phyloP scores from a whole-genome alignment of 2,113 vertebrate genomes.

The Cyprinodon tularosa region DNA sequence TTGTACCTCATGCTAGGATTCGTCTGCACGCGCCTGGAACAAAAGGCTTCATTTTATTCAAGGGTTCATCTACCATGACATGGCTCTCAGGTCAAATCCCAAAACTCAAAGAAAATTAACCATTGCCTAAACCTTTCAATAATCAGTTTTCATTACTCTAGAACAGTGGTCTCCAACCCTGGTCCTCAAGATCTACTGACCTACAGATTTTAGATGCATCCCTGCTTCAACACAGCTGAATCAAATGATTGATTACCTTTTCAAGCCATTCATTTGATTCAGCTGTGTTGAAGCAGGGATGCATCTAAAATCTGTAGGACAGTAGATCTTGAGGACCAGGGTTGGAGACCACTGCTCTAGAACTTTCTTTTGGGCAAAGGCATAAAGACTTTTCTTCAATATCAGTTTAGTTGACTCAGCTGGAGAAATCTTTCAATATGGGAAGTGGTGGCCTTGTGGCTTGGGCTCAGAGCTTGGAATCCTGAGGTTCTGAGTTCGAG shows the following conservation, averaged over 20 bases:
- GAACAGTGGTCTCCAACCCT: not conserved
- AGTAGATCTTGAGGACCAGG: too few species aligned
- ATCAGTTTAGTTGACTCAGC: slow-evolving; percentile 20
- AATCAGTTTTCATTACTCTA: slow-evolving; percentile 8
- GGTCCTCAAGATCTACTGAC: too few species aligned
- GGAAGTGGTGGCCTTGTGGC: too few species aligned
- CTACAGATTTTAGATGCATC: too few species aligned
- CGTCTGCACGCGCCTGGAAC: slow-evolving; percentile 1
- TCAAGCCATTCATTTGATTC: too few species aligned
- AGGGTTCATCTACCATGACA: not conserved
- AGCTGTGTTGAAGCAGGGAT: too few species aligned
- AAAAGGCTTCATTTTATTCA: not conserved
- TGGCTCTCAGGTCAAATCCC: slow-evolving; percentile 1
- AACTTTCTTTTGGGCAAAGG: slow-evolving; percentile 38
- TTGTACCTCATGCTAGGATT: slow-evolving; percentile 49
- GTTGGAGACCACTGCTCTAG: too few species aligned
- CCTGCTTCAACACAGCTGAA: too few species aligned
- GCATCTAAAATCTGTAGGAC: too few species aligned
- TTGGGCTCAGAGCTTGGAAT: too few species aligned
- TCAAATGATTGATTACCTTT: too few species aligned
- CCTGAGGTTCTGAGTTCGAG: too few species aligned
- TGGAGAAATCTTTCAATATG: not conserved
- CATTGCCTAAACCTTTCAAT: slow-evolving; percentile 1
- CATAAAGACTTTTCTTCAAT: slow-evolving; percentile 17
- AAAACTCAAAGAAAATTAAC: slow-evolving; percentile 13